Conservation (phyloP, 2,888 invertebrate species). For the Heterodera filipjevi region DNA sequence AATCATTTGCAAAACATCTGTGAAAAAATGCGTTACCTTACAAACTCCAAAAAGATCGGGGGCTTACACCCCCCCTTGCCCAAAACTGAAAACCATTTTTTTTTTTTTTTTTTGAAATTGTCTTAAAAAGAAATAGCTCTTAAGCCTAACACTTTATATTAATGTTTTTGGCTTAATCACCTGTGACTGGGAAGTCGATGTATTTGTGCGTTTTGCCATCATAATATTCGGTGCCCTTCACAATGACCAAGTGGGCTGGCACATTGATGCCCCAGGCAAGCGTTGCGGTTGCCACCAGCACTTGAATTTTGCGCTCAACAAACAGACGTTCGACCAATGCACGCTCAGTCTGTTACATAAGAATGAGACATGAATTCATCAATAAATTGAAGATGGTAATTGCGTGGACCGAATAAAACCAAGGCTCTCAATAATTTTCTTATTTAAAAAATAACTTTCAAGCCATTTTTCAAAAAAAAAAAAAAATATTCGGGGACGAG, state of each 20-base stretch:
- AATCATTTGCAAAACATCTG: conserved; percentile 98
- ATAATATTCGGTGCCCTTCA: conserved; percentile 98
- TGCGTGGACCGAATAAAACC: no score
- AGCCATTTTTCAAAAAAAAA: not conserved
- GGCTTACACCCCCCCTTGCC: no score
- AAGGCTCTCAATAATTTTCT: no score
- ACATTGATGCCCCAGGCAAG: conserved; percentile 99
- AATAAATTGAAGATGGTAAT: no score
- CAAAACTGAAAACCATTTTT: conserved; percentile 3
- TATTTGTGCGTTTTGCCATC: conserved; percentile 95
- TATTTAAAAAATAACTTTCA: no score
- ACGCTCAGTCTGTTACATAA: conserved; percentile 81
- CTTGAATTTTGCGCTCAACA: conserved; percentile 69
- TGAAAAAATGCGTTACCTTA: conserved; percentile 32
- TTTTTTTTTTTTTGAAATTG: no score
- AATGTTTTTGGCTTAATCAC: no score
- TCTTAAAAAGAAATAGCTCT: no score
- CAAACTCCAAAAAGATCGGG: no score
- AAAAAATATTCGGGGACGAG: not conserved
- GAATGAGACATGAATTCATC: no score
- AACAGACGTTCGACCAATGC: conserved; percentile 77
- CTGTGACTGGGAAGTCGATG: conserved; percentile 97
- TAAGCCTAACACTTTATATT: no score
- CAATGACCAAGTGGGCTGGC: conserved; percentile 94
- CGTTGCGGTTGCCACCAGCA: conserved; percentile 91